These are phyloP conservation scores for Orthosia gothica DNA, from an alignment of 2,888 invertebrate species.

Conservation along the genomic window DNA sequence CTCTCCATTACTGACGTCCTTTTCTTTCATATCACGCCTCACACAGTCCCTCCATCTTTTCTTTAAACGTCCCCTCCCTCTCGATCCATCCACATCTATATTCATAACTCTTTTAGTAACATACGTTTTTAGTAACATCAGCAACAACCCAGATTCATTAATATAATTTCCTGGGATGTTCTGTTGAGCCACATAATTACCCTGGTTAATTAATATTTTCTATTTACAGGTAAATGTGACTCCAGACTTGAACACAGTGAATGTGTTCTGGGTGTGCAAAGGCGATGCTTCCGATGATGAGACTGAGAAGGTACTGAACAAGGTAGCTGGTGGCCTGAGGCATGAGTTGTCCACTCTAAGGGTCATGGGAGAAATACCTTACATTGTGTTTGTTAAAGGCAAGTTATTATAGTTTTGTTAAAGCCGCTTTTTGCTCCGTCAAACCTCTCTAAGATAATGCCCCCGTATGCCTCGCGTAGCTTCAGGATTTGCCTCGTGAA, in stretches of 20 bases:
- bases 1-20: too few species aligned
- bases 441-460: background rate
- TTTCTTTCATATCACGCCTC: too few species aligned
- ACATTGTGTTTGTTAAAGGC: constrained; percentile 94
- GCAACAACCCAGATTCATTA: too few species aligned
- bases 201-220: background rate
- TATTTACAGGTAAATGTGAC: constrained; percentile 92
- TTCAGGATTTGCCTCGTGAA: too few species aligned
- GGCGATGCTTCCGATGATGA: constrained; percentile 88
- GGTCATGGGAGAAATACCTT: constrained; percentile 95
- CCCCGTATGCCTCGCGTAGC: too few species aligned
- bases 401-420: background rate
- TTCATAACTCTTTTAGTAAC: too few species aligned
- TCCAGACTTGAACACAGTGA: constrained; percentile 93
- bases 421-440: background rate
- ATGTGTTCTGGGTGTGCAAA: constrained; percentile 94
- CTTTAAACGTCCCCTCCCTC: too few species aligned
- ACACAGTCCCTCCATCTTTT: too few species aligned
- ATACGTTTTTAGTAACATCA: too few species aligned
- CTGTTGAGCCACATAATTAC: background rate
- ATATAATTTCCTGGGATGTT: background rate
- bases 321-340: constrained; percentile 92
- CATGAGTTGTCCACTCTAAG: constrained; percentile 94
- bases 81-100: too few species aligned
- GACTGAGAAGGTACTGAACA: constrained; percentile 90